Conservation (phyloP, 2,888 invertebrate genomes). For the Mythimna impura region DNA sequence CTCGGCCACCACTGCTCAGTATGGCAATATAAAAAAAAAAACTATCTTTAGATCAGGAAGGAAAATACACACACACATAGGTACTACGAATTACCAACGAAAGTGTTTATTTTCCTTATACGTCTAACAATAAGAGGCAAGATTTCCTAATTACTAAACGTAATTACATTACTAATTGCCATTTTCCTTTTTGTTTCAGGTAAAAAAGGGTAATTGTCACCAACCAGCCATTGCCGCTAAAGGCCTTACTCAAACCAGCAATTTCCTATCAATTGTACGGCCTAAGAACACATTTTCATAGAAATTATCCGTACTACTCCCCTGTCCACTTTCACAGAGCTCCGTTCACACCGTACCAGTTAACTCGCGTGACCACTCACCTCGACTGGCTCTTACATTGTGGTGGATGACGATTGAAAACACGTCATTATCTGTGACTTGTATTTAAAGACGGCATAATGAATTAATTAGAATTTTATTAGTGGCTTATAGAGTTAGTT, state of each 20-base stretch:
- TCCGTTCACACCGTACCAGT: conserved; percentile 69
- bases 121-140: conserved; percentile 4
- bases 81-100: neutral
- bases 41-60: neutral
- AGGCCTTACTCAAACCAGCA: conserved; percentile 42
- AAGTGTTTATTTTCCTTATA: neutral
- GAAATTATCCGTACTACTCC: conserved; percentile 72
- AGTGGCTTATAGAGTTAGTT: conserved; percentile 41
- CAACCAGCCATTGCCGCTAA: conserved; percentile 2
- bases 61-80: neutral
- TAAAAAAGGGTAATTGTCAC: conserved; percentile 34
- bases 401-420: conserved; percentile 56
- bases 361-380: conserved; percentile 66
- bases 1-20: too few species aligned
- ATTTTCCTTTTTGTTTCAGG: conserved; percentile 59
- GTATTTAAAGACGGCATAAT: conserved; percentile 60
- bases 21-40: too few species aligned
- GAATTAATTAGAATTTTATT: conserved; percentile 65
- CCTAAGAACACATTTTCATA: conserved; percentile 75
- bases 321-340: conserved; percentile 76
- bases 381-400: conserved; percentile 54
- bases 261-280: conserved; percentile 78
- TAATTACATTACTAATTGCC: conserved; percentile 31
- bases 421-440: conserved; percentile 55
- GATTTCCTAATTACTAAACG: neutral